A percentile compares a stretch with the other conserved stretches of the same genome.
Conservation (phyloP, 2,797 vertebrate genomes). For the Avahi laniger region DNA sequence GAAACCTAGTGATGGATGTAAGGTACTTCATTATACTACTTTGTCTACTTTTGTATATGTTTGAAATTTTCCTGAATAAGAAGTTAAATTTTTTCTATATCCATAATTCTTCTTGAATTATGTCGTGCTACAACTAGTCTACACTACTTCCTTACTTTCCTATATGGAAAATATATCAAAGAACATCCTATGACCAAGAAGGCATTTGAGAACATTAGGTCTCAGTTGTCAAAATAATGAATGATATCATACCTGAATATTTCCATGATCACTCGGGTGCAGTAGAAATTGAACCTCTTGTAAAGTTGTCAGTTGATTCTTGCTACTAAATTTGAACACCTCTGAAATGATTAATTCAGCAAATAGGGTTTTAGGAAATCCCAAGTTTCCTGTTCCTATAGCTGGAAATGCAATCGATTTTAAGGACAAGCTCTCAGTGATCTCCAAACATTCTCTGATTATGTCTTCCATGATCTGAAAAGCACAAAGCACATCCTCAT, state of each 20-base stretch:
- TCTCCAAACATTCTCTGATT: slow-evolving; percentile 85
- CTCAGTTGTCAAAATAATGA: neutral
- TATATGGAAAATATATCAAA: neutral
- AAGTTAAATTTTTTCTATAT: neutral
- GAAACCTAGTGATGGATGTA: neutral
- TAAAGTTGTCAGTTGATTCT: slow-evolving; percentile 72
- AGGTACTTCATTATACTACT: neutral
- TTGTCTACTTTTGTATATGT: neutral
- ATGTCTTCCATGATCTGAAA: slow-evolving; percentile 83
- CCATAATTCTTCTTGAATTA: slow-evolving; percentile 3
- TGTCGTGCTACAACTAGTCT: neutral
- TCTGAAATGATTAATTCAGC: slow-evolving; percentile 86
- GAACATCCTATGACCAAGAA: neutral
- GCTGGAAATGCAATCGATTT: slow-evolving; percentile 90
- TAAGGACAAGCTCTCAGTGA: slow-evolving; percentile 82
- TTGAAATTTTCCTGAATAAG: slow-evolving; percentile 16
- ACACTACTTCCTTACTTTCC: neutral
- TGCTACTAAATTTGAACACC: slow-evolving; percentile 85
- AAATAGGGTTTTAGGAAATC: slow-evolving; percentile 88
- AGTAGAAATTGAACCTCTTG: slow-evolving; percentile 87
- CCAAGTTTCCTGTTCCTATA: slow-evolving; percentile 91
- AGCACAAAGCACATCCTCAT: slow-evolving; percentile 43
- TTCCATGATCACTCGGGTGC: slow-evolving; percentile 84
- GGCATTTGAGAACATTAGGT: neutral
- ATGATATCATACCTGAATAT: slow-evolving; percentile 84